Evolutionary conservation across 2,888 invertebrate species (phyloP).

Genomic region (Ptychoptera contaminata): DNA sequence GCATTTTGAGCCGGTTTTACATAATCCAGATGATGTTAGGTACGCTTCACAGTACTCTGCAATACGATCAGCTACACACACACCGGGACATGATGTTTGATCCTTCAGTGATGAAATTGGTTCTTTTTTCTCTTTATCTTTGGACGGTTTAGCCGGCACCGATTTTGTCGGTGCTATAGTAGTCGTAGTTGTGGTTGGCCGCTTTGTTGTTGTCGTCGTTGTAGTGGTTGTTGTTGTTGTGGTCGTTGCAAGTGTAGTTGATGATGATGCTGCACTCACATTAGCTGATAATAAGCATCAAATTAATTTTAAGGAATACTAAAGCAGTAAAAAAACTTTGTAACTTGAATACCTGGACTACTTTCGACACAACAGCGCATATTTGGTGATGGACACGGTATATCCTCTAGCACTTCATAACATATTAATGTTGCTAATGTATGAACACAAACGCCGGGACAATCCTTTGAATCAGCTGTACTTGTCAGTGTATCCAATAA

Average conservation of each 20-base stretch:
- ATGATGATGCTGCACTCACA: slow-evolving; percentile 15
- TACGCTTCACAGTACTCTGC: slow-evolving; percentile 79
- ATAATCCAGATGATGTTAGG: slow-evolving; percentile 52
- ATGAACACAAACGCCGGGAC: slow-evolving; percentile 80
- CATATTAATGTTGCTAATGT: slow-evolving; percentile 73
- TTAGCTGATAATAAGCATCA: neutral
- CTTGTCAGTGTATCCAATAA: slow-evolving; percentile 71
- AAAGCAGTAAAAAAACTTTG: neutral
- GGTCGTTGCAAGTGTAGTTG: slow-evolving; percentile 17
- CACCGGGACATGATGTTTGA: slow-evolving; percentile 48
- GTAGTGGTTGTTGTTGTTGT: slow-evolving; percentile 21
- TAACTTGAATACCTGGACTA: slow-evolving; percentile 40
- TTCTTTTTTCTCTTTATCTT: slow-evolving; percentile 16
- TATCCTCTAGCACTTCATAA: slow-evolving; percentile 67
- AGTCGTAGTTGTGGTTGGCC: slow-evolving; percentile 20
- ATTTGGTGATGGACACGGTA: slow-evolving; percentile 59
- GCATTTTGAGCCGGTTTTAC: slow-evolving; percentile 59
- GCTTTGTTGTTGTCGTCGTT: slow-evolving; percentile 18
- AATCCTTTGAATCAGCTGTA: slow-evolving; percentile 70
- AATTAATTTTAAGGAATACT: neutral
- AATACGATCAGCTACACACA: slow-evolving; percentile 67
- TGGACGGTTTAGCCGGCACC: slow-evolving; percentile 17
- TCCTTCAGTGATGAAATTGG: too few relatives aligned
- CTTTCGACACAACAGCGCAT: slow-evolving; percentile 78
- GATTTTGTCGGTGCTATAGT: slow-evolving; percentile 21